Evolutionary conservation across 2,888 invertebrate genomes (phyloP).

Genomic region (Leucozona laternaria): DNA sequence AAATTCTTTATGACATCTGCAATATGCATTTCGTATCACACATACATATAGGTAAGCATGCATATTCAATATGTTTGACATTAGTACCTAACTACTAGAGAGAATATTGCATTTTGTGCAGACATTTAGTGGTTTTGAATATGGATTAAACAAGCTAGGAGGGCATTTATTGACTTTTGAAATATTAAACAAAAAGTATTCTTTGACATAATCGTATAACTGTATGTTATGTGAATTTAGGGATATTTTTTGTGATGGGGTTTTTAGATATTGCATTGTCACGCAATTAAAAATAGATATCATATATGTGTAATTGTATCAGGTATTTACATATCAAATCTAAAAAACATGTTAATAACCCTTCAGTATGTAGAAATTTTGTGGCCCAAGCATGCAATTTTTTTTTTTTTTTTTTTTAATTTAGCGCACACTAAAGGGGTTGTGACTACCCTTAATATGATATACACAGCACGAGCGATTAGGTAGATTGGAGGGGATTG

Average conservation of each 20-base stretch:
- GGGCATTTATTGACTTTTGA: constrained; percentile 20
- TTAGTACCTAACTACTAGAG: neutral
- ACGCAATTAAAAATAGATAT: neutral
- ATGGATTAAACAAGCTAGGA: neutral
- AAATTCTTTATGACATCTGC: constrained; percentile 74
- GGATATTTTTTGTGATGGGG: neutral
- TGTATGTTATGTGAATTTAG: neutral
- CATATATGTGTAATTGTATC: no score
- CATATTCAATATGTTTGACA: constrained; percentile 19
- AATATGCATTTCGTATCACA: constrained; percentile 44
- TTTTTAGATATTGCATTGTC: neutral
- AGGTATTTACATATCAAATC: no score
- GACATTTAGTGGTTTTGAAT: constrained; percentile 25
- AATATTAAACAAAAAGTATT: neutral
- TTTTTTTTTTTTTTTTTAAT: no score
- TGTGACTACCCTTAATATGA: no score
- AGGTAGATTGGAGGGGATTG: no score
- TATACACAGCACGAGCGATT: no score
- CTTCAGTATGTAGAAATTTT: no score
- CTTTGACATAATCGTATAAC: neutral
- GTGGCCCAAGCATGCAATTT: no score
- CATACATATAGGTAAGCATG: neutral
- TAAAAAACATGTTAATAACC: no score
- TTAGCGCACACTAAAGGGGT: no score
- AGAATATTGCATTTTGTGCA: constrained; percentile 23